phyloP scores from a whole-genome alignment of 2,113 vertebrate species.

The Pao palembangensis region DNA sequence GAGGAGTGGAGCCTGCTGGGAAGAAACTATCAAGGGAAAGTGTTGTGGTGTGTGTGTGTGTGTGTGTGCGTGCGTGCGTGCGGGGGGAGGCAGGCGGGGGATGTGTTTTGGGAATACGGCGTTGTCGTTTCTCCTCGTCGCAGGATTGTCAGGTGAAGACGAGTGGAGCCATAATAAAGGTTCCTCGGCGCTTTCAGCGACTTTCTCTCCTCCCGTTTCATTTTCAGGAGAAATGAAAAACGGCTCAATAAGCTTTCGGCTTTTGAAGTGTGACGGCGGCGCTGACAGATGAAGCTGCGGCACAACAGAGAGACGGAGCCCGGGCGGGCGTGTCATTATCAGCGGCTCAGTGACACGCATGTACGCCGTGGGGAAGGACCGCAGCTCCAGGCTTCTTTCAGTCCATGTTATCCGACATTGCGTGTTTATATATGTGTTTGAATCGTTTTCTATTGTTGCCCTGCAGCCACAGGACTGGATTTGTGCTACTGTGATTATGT shows the following conservation, averaged over 20 bases:
- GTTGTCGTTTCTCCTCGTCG: conserved; percentile 4
- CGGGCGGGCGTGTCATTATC: conserved; percentile 41
- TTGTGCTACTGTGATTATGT: conserved; percentile 18
- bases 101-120: conserved; percentile 38
- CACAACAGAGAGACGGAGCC: conserved; percentile 40
- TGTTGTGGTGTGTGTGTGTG: conserved; percentile 4
- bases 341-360: conserved; percentile 44
- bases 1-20: conserved; percentile 64
- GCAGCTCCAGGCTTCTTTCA: conserved; percentile 1
- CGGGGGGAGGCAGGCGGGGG: conserved; percentile 7
- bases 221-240: conserved; percentile 54
- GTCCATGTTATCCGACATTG: conserved; percentile 14
- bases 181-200: conserved; percentile 50
- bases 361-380: conserved; percentile 10
- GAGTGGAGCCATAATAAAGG: conserved; percentile 45
- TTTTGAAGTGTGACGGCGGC: conserved; percentile 58
- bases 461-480: neutral
- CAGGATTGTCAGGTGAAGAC: conserved; percentile 54
- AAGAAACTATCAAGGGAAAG: conserved; percentile 59
- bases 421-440: conserved; percentile 6
- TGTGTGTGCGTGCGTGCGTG: conserved; percentile 7
- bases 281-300: conserved; percentile 45
- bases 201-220: conserved; percentile 41
- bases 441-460: conserved; percentile 2
- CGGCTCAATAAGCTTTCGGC: conserved; percentile 45